Base-by-base conservation (phyloP, 2,888 invertebrate genomes). In the Leucophenga montana region DNA sequence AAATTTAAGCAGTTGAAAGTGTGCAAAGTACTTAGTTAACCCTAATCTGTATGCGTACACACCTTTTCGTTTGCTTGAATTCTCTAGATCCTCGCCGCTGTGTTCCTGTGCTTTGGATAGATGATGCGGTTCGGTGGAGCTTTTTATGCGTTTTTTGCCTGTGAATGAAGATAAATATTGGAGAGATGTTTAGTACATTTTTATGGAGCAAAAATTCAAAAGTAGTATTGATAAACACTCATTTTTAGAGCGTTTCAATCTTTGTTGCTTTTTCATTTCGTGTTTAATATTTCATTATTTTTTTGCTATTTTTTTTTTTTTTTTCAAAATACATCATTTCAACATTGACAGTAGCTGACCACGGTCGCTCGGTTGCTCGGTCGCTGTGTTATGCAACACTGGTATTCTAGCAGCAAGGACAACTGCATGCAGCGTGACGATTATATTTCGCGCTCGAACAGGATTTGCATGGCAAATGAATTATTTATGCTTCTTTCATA, bases 31-130 rank as follows among this genome's bases (percentile, higher is more conserved):
- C 31, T 54, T 71, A 73, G 69, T 71, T 73, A 70, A 72, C 71
- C 57, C 56, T 56, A 68, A 67, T 48, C 27, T 57, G 20, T 33
- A 16, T 59, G 33, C 39, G 59, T 16, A 72, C 75, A 73, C 77
- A 89, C 89, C 89, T 89, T 89, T 89, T 81, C 89, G 87, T 77
- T 89, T 89, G 75, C 88, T 87, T 56, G 88, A 87, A 86, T 87
- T 89, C 82, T 89, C 89, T 73, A 85, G 78, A 77, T 89, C 89
- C 78, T 87, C 88, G 78, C 85, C 86, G 75, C 85, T 84, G 79
- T 87, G 80, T 69, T 85, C 84, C 78, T 84, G 83, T 64, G 82
- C 85, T 78, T 88, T 84, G 70, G 87, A 82, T 73, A 87, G 87
- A 81, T 87, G 88, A 83, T 87, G 85, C 71, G 84, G 78, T 78